These are phyloP conservation scores for Nycticebus coucang DNA, from an alignment of 2,113 vertebrate genomes.

Conservation along the genomic window DNA sequence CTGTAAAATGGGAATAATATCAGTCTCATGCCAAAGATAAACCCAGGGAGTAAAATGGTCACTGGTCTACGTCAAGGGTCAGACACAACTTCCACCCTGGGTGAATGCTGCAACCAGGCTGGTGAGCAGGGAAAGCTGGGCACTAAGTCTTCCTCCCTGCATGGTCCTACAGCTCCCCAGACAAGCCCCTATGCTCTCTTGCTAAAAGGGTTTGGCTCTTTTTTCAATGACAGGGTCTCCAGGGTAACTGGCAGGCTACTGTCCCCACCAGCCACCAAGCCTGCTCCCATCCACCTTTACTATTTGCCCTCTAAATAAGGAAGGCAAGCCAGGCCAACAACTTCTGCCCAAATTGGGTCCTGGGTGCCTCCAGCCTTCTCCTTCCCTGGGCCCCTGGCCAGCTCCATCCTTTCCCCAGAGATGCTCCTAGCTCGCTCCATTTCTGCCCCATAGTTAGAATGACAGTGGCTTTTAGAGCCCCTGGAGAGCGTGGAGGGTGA, in stretches of 20 bases:
- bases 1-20: not conserved
- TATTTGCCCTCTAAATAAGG: constrained; percentile 94
- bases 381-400: constrained; percentile 55
- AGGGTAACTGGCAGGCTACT: not conserved
- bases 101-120: not conserved
- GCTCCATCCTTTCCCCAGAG: constrained; percentile 46
- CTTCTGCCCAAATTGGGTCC: constrained; percentile 88
- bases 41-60: not conserved
- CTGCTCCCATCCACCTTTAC: constrained; percentile 83
- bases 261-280: not conserved
- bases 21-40: not conserved
- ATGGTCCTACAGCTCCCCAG: not conserved
- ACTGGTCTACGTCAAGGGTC: not conserved
- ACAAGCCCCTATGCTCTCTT: not conserved
- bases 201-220: not conserved
- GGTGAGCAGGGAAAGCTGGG: not conserved
- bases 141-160: too few relatives aligned
- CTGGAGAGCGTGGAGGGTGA: constrained; percentile 51
- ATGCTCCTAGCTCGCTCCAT: constrained; percentile 86
- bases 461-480: constrained; percentile 80
- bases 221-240: constrained; percentile 42
- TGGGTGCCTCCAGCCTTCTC: constrained; percentile 81
- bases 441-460: constrained; percentile 82
- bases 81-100: not conserved
- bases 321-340: constrained; percentile 87